Evolutionary conservation across 2,113 vertebrate species (phyloP), one percentile per base, ranked within the genome.

Genomic region (Leptobrachium leishanense): DNA sequence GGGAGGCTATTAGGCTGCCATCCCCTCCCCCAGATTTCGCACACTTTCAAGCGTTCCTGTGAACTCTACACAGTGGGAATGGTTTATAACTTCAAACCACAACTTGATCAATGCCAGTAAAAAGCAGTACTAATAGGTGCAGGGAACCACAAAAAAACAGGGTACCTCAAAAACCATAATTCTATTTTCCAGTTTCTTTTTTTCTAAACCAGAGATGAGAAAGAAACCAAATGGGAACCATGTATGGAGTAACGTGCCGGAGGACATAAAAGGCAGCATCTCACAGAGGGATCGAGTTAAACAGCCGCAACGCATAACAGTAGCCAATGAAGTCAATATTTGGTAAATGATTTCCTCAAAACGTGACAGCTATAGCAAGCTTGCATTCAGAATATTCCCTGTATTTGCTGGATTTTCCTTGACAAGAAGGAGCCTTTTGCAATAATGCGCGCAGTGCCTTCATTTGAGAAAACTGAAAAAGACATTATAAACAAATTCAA

Each of bases 51-150:
- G 75, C 63, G 46, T 68, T 40, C 65, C 67, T 68, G 75, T 76
- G 75, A 76, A 76, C 75, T 76, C 75, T 68, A 66, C 75, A 76
- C 75, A 76, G 75, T 76, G 75, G 65, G 75, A 68, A 76, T 68
- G 53, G 65, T 76, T 76, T 63, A 76, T 12, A 76, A 68, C 75
- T 76, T 76, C 75, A 76, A 76, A 68, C 75, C 75, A 76, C 75
- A 76, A 68, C 65, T 68, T 76, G 75, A 76, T 76, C 64, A 76
- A 76, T 54, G 75, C 63, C 43, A 64, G 62, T 64, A 64, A 68
- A 68, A 76, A 54, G 67, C 42, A 57, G 65, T 76, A 50, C 75
- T 76, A 76, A 76, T 76, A 76, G 75, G 75, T 76, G 75, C 53
- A 46, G 40, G 46, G 8, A 68, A 41, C 75, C 50, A 57, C 50